phyloP scores from a whole-genome alignment of 2,888 invertebrate genomes.

The Agriopis marginaria region DNA sequence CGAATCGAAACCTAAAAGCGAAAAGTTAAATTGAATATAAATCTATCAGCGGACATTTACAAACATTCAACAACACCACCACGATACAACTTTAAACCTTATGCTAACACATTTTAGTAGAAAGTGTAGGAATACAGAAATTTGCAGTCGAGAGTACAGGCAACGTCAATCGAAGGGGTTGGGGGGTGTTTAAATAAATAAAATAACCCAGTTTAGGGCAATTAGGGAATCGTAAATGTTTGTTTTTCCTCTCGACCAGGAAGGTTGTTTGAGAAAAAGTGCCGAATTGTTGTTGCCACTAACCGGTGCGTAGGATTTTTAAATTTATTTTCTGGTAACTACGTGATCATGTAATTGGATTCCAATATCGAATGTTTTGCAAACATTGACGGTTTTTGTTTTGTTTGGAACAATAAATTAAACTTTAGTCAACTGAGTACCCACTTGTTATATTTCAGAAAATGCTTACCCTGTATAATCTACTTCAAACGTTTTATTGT shows the following conservation, averaged over 20 bases:
- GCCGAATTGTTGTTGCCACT: constrained; percentile 30
- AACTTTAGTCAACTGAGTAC: neutral
- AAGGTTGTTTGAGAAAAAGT: constrained; percentile 41
- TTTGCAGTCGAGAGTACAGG: constrained; percentile 44
- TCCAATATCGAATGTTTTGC: constrained; percentile 30
- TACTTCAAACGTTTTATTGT: no score
- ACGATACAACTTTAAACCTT: constrained; percentile 24
- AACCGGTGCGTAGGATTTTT: constrained; percentile 42
- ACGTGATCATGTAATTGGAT: constrained; percentile 42
- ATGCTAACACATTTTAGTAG: neutral
- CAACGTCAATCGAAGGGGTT: constrained; percentile 57
- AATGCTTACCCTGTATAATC: no score
- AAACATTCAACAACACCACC: constrained; percentile 5
- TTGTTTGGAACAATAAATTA: neutral
- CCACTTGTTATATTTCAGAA: neutral
- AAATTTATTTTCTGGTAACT: constrained; percentile 43
- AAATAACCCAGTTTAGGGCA: constrained; percentile 59
- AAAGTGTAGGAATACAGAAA: constrained; percentile 7
- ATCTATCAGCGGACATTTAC: constrained; percentile 41
- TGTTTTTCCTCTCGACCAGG: constrained; percentile 47
- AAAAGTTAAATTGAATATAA: constrained; percentile 48
- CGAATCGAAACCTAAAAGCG: constrained; percentile 44
- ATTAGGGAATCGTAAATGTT: constrained; percentile 55
- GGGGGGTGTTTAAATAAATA: constrained; percentile 64
- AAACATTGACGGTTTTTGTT: constrained; percentile 35